Evolutionary conservation across 1,140 invertebrate genomes (phyloP), one percentile per base, ranked within the genome.

Genomic region (Dysdera silvatica): DNA sequence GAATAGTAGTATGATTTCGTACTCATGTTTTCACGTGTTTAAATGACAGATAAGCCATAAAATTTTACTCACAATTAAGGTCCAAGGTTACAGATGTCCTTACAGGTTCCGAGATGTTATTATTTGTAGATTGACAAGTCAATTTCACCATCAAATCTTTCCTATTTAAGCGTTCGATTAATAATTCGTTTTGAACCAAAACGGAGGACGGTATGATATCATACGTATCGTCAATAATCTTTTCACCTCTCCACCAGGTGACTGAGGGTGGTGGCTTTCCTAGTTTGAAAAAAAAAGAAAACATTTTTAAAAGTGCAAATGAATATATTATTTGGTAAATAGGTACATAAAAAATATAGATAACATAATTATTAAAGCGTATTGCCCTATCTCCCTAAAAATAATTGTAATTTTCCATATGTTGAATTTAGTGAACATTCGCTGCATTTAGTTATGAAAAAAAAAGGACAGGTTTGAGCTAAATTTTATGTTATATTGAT

Each of bases 91-190:
- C 67, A 4, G 69, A 68, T 16, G 67, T 66, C 45, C 66, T 58
- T 33, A 62, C 59, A 1, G 73, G 71, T 35, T 67, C 83, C 28
- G 86, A 84, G 24, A 91, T 81, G 67, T 84, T 80, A 8, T 88
- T 91, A 75, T 91, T 93, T 68, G 83, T 80, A 14, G 89, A 87
- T 72, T 88, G 85, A 72, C 89, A 92, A 33, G 87, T 89, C 74
- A 90, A 88, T 67, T 88, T 84, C 2, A 86, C 84, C 64, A 87
- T 85, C 53, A 91, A 82, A 77, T 91, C 86, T n/a, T 84, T 82
- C 31, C 89, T 79, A 26, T 82, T 80, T 55, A 91, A 81, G 20
- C 82, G 80, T 32, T 82, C 82, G 80, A 89, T 84, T 49, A 83
- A 82, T 41, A 91, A 80, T 65, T 87, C 81, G 76, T 71, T 71